Evolutionary conservation across 1,140 invertebrate genomes (phyloP), one percentile per base, ranked within the genome.

Genomic region (Drosophila orena): DNA sequence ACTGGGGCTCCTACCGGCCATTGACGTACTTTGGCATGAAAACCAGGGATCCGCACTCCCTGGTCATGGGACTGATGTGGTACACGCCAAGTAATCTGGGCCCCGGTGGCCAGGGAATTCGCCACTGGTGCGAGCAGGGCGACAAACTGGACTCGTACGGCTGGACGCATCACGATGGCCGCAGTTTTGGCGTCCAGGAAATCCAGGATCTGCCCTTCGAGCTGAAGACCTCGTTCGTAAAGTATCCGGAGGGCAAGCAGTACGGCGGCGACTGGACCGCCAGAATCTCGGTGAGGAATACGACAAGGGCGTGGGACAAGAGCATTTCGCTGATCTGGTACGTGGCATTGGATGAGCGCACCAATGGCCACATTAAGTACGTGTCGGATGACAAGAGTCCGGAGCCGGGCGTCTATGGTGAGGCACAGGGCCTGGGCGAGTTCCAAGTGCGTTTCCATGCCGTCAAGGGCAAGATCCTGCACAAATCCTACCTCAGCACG

Each of bases 41-140:
- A 93, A 97, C 97, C 2, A 93, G 98, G 74, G 96, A 97, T 89
- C 96, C 97, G 0, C 93, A 96, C 53, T 99, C 98, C 0, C 94
- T 98, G 8, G 95, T 98, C 0, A 96, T 97, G 90, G 98, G 98
- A 37, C 93, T 99, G 1, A 99, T 99, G 98, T 99, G 99, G 99
- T 98, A 98, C 86, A 95, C 97, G 74, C 95, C 97, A 1, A 95
- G 95, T 55, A 93, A 94, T 75, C 92, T 95, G 61, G 93, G 92
- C 17, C 94, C 93, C 61, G 95, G 93, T 61, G 96, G 95, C 52
- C 95, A 95, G 75, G 96, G 95, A 12, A 94, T 97, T 35, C 94
- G 98, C 49, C 98, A 99, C 92, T 98, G 97, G 97, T 99, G 98
- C 93, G 96, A 98, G 69, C 97, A 98, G 92, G 94, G 95, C 54